phyloP scores from a whole-genome alignment of 1,140 invertebrate genomes.

The Himalopsyche phryganea region DNA sequence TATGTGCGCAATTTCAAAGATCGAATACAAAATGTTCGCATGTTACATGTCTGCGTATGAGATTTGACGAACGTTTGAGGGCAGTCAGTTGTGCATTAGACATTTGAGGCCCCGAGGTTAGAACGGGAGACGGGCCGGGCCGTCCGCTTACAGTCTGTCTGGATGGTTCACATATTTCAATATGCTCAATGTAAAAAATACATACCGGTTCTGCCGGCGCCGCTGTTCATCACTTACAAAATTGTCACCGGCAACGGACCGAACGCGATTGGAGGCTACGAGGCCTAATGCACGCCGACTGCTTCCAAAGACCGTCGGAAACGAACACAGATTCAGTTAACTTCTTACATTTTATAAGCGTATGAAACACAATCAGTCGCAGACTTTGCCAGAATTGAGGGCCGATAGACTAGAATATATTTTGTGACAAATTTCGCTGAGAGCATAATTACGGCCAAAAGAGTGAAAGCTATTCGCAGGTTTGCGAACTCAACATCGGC shows the following conservation, averaged over 20 bases:
- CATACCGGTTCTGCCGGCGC: slow-evolving; percentile 20
- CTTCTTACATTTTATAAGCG: too few relatives aligned
- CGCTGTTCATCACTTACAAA: neutral
- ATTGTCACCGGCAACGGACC: too few relatives aligned
- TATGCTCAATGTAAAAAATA: slow-evolving; percentile 31
- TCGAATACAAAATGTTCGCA: too few relatives aligned
- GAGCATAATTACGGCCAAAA: neutral
- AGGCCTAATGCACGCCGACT: slow-evolving; percentile 4
- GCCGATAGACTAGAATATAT: too few relatives aligned
- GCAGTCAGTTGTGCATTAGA: slow-evolving; percentile 29
- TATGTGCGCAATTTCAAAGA: too few relatives aligned
- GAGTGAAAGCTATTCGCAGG: too few relatives aligned
- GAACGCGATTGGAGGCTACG: neutral
- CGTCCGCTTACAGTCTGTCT: slow-evolving; percentile 33
- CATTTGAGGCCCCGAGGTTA: slow-evolving; percentile 1
- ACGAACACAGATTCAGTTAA: too few relatives aligned
- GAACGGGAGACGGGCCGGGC: neutral
- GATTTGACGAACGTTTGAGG: too few relatives aligned
- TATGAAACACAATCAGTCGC: too few relatives aligned
- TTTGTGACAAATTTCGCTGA: neutral
- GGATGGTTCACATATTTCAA: slow-evolving; percentile 20
- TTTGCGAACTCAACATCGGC: too few relatives aligned
- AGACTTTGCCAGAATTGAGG: neutral
- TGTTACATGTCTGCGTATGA: too few relatives aligned
- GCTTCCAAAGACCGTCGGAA: too few relatives aligned